phyloP scores from a whole-genome alignment of 2,113 vertebrate species.

The Ahaetulla prasina region DNA sequence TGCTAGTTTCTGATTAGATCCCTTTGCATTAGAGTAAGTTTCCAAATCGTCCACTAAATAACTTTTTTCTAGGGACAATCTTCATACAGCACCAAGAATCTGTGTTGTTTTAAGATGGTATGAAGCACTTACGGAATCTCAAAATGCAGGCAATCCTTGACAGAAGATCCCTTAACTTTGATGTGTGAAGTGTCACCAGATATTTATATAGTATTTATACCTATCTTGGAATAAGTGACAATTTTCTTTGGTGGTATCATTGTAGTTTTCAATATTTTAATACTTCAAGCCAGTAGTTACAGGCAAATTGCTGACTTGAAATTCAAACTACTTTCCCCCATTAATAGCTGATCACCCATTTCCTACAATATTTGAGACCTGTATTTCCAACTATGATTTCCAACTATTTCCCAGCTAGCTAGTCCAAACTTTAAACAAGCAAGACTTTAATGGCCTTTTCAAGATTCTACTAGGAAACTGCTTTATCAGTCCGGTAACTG shows the following conservation, averaged over 20 bases:
- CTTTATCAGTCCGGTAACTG: not conserved
- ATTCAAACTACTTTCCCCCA: not conserved
- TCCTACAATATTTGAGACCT: not conserved
- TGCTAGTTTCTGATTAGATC: not conserved
- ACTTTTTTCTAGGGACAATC: not conserved
- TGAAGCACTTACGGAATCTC: not conserved
- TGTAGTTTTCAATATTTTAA: not conserved
- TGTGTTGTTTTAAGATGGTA: not conserved
- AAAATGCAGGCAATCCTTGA: not conserved
- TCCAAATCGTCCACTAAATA: not conserved
- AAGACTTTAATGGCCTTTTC: not conserved
- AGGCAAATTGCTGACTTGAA: not conserved
- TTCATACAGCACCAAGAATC: not conserved
- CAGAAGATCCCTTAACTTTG: not conserved
- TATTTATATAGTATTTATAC: not conserved
- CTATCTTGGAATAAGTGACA: not conserved
- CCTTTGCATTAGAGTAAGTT: not conserved
- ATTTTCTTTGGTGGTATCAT: not conserved
- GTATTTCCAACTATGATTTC: not conserved
- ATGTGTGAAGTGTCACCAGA: not conserved
- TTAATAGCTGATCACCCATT: not conserved
- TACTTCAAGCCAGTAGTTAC: not conserved
- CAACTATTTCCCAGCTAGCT: not conserved
- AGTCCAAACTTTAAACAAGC: not conserved
- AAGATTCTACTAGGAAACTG: not conserved